Conservation (phyloP, 2,797 vertebrate genomes). For the Eulemur coronatus region DNA sequence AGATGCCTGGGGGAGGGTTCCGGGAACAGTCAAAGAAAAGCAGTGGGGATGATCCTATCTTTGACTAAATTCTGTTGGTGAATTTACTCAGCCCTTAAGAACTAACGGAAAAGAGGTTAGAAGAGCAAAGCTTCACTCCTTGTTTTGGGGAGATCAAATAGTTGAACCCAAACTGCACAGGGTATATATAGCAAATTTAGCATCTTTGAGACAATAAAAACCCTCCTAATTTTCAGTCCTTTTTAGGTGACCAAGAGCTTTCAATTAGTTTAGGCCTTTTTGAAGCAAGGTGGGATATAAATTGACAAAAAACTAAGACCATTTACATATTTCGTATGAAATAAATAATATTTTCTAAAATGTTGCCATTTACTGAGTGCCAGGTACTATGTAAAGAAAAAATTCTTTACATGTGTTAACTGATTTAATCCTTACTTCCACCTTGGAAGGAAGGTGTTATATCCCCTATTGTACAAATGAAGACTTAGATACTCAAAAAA, state of each 20-base stretch:
- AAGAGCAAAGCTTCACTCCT: background rate
- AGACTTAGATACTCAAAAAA: background rate
- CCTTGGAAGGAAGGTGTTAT: background rate
- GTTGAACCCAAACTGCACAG: background rate
- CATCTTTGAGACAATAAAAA: background rate
- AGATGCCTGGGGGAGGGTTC: background rate
- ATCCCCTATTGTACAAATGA: background rate
- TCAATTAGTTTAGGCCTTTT: background rate
- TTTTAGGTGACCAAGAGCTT: background rate
- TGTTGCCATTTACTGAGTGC: background rate
- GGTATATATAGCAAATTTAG: background rate
- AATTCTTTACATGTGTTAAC: background rate
- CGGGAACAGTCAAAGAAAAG: background rate
- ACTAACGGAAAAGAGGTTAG: background rate
- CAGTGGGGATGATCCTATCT: background rate
- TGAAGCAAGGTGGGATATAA: background rate
- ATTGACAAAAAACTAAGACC: background rate
- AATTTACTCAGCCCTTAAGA: background rate
- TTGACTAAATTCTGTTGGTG: background rate
- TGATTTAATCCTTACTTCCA: background rate
- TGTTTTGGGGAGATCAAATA: background rate
- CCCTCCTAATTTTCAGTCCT: background rate
- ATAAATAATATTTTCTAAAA: background rate
- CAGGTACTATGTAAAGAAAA: background rate
- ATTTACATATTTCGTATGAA: background rate